Percentiles rank a stretch among this genome's conserved stretches.
phyloP scores from a whole-genome alignment of 2,888 invertebrate species.

The Epistrophe grossulariae region DNA sequence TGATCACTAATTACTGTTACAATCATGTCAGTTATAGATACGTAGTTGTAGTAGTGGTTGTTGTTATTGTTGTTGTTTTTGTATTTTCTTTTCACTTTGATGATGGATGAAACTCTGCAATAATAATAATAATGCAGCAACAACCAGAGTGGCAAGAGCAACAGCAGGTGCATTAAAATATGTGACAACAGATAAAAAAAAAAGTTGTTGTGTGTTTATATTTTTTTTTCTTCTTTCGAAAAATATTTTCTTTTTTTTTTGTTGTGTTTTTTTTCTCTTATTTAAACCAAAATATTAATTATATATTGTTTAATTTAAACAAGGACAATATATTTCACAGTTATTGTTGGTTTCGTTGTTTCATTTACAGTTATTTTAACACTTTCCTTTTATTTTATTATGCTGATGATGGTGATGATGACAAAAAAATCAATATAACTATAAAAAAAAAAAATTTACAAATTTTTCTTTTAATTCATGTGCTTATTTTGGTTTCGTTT shows the following conservation, averaged over 20 bases:
- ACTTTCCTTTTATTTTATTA: constrained; percentile 62
- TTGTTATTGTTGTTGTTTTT: constrained; percentile 10
- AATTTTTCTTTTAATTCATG: constrained; percentile 50
- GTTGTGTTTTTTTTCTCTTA: too few species aligned
- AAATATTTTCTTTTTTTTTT: not conserved
- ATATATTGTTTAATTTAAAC: constrained; percentile 4
- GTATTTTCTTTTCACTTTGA: constrained; percentile 74
- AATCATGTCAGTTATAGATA: constrained; percentile 75
- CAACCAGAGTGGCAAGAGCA: constrained; percentile 69
- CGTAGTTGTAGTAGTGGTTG: constrained; percentile 39
- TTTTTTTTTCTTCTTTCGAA: not conserved
- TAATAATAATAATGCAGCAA: constrained; percentile 60
- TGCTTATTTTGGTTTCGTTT: constrained; percentile 61
- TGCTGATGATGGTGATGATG: not conserved
- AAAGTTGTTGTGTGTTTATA: constrained; percentile 7
- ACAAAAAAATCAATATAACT: constrained; percentile 50
- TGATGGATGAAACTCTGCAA: constrained; percentile 73
- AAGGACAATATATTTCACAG: not conserved
- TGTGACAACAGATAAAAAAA: constrained; percentile 46
- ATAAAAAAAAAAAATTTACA: constrained; percentile 39
- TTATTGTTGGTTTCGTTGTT: constrained; percentile 7
- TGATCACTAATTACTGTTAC: constrained; percentile 76
- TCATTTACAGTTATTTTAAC: constrained; percentile 23
- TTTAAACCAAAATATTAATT: not conserved
- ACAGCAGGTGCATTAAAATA: constrained; percentile 73